Percentiles rank a stretch among this genome's conserved stretches.
phyloP scores from a whole-genome alignment of 2,888 invertebrate genomes.

The Limnephilus lunatus region DNA sequence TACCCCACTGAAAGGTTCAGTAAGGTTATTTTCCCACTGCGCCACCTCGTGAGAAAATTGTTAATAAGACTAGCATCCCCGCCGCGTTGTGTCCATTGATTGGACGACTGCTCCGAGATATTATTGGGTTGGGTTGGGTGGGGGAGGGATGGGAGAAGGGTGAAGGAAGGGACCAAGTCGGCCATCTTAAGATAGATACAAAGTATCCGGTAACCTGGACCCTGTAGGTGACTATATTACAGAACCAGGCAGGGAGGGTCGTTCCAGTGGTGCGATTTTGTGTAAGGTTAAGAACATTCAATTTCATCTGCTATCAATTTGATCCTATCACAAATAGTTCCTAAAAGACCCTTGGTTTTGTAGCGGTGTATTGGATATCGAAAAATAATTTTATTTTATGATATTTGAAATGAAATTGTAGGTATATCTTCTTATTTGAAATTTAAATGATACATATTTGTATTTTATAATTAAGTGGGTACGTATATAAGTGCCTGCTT shows the following conservation, averaged over 20 bases:
- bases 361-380: too few relatives aligned
- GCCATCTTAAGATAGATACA: slow-evolving; percentile 6
- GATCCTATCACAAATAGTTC: too few relatives aligned
- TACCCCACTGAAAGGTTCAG: neutral
- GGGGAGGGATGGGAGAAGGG: neutral
- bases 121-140: neutral
- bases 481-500: too few relatives aligned
- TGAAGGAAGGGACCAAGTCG: neutral
- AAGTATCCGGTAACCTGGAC: neutral
- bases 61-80: slow-evolving; percentile 6
- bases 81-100: slow-evolving; percentile 13
- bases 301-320: too few relatives aligned
- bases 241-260: neutral
- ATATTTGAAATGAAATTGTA: too few relatives aligned
- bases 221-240: neutral
- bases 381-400: too few relatives aligned
- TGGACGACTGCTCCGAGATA: slow-evolving; percentile 9
- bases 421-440: too few relatives aligned
- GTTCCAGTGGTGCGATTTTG: neutral
- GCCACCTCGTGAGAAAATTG: slow-evolving; percentile 2
- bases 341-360: too few relatives aligned
- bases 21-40: neutral
- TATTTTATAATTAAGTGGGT: too few relatives aligned
- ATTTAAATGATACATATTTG: too few relatives aligned
- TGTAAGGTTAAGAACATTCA: too few relatives aligned